These are phyloP conservation scores for Chionis minor DNA, from an alignment of 2,113 vertebrate genomes.

Conservation along the genomic window DNA sequence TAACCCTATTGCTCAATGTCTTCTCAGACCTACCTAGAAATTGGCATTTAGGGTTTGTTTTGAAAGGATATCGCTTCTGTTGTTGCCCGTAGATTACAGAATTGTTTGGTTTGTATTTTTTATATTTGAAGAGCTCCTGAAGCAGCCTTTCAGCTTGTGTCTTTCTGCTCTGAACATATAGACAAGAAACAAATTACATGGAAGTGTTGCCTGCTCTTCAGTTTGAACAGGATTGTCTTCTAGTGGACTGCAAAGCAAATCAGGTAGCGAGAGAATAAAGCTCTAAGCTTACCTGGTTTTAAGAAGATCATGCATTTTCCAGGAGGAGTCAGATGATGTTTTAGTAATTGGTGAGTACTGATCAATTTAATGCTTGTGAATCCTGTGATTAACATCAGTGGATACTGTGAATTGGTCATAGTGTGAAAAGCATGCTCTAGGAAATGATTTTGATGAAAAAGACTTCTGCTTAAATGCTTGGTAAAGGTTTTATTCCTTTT, in stretches of 20 bases:
- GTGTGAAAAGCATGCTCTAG: neutral
- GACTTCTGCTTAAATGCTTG: neutral
- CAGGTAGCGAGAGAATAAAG: neutral
- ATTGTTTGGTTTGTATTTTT: neutral
- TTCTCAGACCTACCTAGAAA: neutral
- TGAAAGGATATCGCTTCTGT: neutral
- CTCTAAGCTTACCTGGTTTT: neutral
- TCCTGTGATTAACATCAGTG: neutral
- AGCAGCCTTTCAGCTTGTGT: neutral
- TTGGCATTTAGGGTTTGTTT: neutral
- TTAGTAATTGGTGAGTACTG: slow-evolving; percentile 42
- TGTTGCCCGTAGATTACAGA: neutral
- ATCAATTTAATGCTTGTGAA: neutral
- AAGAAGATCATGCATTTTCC: slow-evolving; percentile 8
- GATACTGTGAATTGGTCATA: neutral
- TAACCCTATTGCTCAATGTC: neutral
- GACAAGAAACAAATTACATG: neutral
- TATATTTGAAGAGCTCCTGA: neutral
- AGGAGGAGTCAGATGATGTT: neutral
- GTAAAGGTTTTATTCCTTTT: neutral
- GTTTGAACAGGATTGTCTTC: neutral
- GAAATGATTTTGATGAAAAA: neutral
- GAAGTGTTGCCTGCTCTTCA: neutral
- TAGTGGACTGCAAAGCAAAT: neutral
- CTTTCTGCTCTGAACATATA: neutral